These are phyloP conservation scores for Drosophila pachea DNA, from an alignment of 1,140 invertebrate genomes.

Conservation along the genomic window DNA sequence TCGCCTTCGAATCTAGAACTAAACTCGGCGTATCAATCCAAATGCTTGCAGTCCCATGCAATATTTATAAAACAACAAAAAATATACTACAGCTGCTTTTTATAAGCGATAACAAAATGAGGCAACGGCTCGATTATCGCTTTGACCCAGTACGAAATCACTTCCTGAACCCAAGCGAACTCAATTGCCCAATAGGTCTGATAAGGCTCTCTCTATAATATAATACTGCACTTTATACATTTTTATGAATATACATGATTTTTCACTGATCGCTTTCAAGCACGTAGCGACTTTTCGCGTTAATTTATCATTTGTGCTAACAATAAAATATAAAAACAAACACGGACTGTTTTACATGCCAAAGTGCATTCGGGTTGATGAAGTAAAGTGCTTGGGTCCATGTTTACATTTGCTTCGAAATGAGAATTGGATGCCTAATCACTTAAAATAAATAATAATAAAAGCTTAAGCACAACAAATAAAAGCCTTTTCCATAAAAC, in stretches of 20 bases:
- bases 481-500: not conserved
- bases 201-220: constrained; percentile 25
- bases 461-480: not conserved
- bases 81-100: constrained; percentile 22
- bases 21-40: constrained; percentile 53
- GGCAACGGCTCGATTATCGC: constrained; percentile 23
- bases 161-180: constrained; percentile 23
- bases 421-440: not conserved
- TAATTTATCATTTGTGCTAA: constrained; percentile 2
- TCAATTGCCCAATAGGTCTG: constrained; percentile 6
- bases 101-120: constrained; percentile 25
- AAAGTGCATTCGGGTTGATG: constrained; percentile 15
- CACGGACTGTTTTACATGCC: not conserved
- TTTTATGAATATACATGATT: constrained; percentile 3
- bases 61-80: constrained; percentile 49
- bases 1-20: constrained; percentile 66
- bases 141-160: constrained; percentile 18
- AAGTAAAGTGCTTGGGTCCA: not conserved
- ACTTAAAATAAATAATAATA: too few species aligned
- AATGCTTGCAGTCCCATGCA: constrained; percentile 66
- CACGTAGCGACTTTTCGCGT: constrained; percentile 22
- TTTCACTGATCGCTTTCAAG: constrained; percentile 12
- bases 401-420: constrained; percentile 2
- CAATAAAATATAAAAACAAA: not conserved
- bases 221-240: not conserved